Percentiles rank a stretch among this genome's conserved stretches.
Conservation (phyloP, 2,888 invertebrate species). For the Drosophila phalerata region DNA sequence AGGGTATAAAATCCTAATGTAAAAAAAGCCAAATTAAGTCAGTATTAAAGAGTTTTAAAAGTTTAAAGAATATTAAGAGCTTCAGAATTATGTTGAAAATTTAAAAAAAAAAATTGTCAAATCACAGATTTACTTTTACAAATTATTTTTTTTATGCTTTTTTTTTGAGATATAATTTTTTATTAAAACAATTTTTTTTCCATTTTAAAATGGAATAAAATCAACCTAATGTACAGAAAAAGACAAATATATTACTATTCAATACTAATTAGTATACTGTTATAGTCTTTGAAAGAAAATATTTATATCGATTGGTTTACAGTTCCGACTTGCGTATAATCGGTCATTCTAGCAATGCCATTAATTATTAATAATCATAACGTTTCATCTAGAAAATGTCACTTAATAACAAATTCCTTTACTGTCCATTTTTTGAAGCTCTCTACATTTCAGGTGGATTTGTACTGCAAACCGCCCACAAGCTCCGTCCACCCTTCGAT, state of each 20-base stretch:
- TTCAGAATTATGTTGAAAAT: too few relatives aligned
- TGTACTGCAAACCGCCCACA: constrained; percentile 23
- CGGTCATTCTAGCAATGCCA: constrained; percentile 3
- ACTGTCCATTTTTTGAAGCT: constrained; percentile 19
- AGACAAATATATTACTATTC: not conserved
- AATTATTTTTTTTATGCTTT: too few relatives aligned
- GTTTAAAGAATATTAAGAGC: too few relatives aligned
- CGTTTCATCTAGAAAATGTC: constrained; percentile 48
- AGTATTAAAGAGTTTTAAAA: too few relatives aligned
- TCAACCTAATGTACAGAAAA: not conserved
- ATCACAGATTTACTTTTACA: too few relatives aligned
- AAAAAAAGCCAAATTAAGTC: not conserved
- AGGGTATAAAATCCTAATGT: too few relatives aligned
- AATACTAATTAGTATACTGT: constrained; percentile 1
- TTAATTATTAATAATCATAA: constrained; percentile 41
- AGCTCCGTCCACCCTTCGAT: not conserved
- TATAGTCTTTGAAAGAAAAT: not conserved
- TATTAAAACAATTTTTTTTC: too few relatives aligned
- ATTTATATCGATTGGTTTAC: constrained; percentile 21
- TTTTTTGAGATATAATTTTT: too few relatives aligned
- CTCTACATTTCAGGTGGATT: constrained; percentile 5
- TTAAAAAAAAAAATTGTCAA: too few relatives aligned
- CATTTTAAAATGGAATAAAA: too few relatives aligned
- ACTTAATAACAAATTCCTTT: constrained; percentile 42
- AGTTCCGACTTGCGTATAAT: constrained; percentile 6